Conservation (phyloP, 2,113 vertebrate genomes). For the Todiramphus saurophagus region DNA sequence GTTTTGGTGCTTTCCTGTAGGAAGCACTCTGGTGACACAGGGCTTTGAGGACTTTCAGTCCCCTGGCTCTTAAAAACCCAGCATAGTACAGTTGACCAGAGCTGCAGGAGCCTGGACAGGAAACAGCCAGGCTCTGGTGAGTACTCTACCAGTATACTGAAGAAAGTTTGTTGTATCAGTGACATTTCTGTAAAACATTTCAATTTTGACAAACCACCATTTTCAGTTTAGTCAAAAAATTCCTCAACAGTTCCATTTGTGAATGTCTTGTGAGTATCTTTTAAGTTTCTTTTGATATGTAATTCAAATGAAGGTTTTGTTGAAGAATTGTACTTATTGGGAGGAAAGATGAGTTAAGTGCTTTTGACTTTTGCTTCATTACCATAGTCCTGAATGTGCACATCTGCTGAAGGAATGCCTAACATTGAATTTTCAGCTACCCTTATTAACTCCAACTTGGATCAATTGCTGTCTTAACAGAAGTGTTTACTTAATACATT, state of each 20-base stretch:
- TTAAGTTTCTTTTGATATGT: neutral
- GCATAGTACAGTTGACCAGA: fast-evolving
- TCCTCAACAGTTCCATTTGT: neutral
- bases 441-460: neutral
- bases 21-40: neutral
- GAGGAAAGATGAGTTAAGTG: neutral
- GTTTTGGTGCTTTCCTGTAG: neutral
- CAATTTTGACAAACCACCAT: neutral
- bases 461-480: constrained; percentile 53
- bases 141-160: neutral
- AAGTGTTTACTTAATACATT: constrained; percentile 39
- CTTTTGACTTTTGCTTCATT: neutral
- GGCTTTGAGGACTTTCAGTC: neutral
- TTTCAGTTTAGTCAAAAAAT: neutral
- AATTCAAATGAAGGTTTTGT: neutral
- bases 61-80: neutral
- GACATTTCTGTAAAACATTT: neutral
- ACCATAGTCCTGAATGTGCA: neutral
- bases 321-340: neutral
- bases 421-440: neutral
- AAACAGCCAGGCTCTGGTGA: neutral
- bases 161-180: neutral
- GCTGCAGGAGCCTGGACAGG: neutral
- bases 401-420: neutral
- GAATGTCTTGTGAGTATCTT: neutral